These are phyloP conservation scores for Melanargia galathea DNA, from an alignment of 2,888 invertebrate genomes.

Conservation along the genomic window DNA sequence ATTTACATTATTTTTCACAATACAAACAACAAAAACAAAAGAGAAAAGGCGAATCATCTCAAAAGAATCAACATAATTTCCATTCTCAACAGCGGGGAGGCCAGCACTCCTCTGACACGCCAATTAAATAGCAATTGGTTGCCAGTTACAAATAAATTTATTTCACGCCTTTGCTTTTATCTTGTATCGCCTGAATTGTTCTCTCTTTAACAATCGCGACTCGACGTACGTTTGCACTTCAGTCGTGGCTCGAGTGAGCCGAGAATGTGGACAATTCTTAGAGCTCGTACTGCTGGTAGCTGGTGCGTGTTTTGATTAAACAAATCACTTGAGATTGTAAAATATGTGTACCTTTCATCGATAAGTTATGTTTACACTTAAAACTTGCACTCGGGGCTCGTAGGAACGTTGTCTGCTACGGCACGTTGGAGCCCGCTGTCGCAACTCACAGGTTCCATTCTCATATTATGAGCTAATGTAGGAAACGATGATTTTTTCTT, in stretches of 20 bases:
- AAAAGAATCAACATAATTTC: constrained; percentile 48
- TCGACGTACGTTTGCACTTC: constrained; percentile 62
- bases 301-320: constrained; percentile 22
- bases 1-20: constrained; percentile 29
- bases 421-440: background rate
- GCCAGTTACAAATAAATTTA: constrained; percentile 67
- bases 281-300: constrained; percentile 5
- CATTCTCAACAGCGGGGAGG: constrained; percentile 44
- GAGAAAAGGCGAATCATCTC: constrained; percentile 42
- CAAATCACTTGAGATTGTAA: constrained; percentile 16
- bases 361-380: constrained; percentile 10
- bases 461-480: background rate
- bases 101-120: constrained; percentile 56
- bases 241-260: constrained; percentile 52
- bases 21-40: constrained; percentile 36
- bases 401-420: background rate
- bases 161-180: constrained; percentile 69
- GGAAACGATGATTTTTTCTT: background rate
- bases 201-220: constrained; percentile 67
- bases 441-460: background rate
- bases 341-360: constrained; percentile 16
- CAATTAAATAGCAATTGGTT: constrained; percentile 71
- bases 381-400: background rate
- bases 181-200: constrained; percentile 73
- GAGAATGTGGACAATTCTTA: constrained; percentile 29